Conservation (phyloP, 2,797 vertebrate genomes). For the Clarias fuscus region DNA sequence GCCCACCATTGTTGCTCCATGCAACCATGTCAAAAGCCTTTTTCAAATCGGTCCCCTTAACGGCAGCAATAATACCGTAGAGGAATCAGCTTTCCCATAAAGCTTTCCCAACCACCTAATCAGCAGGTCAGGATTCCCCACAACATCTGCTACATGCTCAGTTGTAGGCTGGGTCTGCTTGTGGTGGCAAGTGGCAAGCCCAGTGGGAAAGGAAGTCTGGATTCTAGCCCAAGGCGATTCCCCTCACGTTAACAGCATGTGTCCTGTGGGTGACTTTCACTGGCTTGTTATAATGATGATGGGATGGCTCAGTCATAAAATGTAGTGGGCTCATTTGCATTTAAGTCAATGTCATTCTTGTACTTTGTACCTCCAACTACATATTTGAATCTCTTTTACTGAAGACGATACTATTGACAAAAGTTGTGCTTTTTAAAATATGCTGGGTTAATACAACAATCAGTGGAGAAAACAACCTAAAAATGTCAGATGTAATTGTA, state of each 20-base stretch:
- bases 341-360: constrained; percentile 1
- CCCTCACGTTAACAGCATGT: constrained; percentile 4
- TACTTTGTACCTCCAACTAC: neutral
- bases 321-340: neutral
- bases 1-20: constrained; percentile 69
- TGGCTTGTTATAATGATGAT: constrained; percentile 4
- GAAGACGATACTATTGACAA: neutral
- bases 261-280: constrained; percentile 26
- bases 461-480: neutral
- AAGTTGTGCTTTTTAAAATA: neutral
- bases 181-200: constrained; percentile 33
- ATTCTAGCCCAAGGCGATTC: constrained; percentile 62
- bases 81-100: constrained; percentile 67
- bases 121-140: constrained; percentile 68
- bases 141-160: constrained; percentile 71
- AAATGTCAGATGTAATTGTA: neutral
- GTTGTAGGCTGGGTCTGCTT: constrained; percentile 30
- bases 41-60: constrained; percentile 70
- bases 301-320: neutral
- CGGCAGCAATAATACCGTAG: constrained; percentile 61
- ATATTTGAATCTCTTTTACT: neutral
- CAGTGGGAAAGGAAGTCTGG: constrained; percentile 68
- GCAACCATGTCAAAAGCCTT: constrained; percentile 71
- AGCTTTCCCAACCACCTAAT: constrained; percentile 63
- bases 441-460: neutral